These are phyloP conservation scores for Sterna hirundo DNA, from an alignment of 2,113 vertebrate genomes.

Conservation along the genomic window DNA sequence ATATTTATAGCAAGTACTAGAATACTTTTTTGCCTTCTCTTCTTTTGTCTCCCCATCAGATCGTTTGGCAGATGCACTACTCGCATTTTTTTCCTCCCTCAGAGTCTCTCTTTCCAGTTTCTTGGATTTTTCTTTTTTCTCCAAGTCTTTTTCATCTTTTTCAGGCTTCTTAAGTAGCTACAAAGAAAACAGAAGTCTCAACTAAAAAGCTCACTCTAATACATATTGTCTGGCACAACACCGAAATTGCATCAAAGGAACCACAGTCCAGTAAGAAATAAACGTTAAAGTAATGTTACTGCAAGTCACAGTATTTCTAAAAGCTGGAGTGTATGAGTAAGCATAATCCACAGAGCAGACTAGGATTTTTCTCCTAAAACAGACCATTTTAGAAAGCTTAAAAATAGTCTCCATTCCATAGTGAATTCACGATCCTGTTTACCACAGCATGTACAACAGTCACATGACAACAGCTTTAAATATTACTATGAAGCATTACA, in stretches of 20 bases:
- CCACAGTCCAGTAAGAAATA: constrained; percentile 1
- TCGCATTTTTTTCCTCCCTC: constrained; percentile 85
- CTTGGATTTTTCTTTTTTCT: constrained; percentile 92
- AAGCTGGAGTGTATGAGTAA: constrained; percentile 71
- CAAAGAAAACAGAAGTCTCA: constrained; percentile 67
- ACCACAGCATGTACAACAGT: constrained; percentile 46
- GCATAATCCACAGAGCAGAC: constrained; percentile 54
- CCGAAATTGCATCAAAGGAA: constrained; percentile 49
- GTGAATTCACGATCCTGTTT: constrained; percentile 28
- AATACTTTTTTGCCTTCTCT: constrained; percentile 88
- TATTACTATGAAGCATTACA: constrained; percentile 41
- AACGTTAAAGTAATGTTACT: background rate
- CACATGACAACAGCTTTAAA: constrained; percentile 38
- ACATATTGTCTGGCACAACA: constrained; percentile 57
- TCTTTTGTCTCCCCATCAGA: constrained; percentile 86
- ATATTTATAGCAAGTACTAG: constrained; percentile 66
- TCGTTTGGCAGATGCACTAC: constrained; percentile 80
- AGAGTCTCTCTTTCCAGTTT: constrained; percentile 87
- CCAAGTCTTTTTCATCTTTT: constrained; percentile 87
- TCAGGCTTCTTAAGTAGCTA: constrained; percentile 97
- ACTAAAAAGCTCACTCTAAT: constrained; percentile 65
- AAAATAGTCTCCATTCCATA: constrained; percentile 49
- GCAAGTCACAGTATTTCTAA: background rate
- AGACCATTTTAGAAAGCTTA: constrained; percentile 33
- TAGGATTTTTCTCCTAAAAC: constrained; percentile 46